Conservation (phyloP, 1,140 invertebrate genomes). For the Sminthurides bifidus region DNA sequence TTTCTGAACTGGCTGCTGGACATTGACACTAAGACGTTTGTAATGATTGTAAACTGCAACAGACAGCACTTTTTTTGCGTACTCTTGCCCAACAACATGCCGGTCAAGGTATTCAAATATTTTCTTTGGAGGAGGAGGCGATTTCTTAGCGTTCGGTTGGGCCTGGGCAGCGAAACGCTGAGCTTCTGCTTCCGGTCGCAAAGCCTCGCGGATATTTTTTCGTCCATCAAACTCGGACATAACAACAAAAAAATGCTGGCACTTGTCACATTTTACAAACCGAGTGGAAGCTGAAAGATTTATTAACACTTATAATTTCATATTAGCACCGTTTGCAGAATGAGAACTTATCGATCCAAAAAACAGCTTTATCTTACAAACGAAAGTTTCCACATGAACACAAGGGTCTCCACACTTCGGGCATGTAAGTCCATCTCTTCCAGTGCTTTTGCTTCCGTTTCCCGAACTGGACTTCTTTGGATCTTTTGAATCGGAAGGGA, state of each 20-base stretch:
- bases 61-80: slow-evolving; percentile 95
- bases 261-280: slow-evolving; percentile 96
- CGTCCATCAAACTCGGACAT: slow-evolving; percentile 70
- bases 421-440: slow-evolving; percentile 58
- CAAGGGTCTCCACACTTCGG: slow-evolving; percentile 93
- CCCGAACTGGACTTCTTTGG: slow-evolving; percentile 5
- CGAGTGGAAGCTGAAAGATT: slow-evolving; percentile 57
- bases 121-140: slow-evolving; percentile 86
- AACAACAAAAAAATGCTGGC: slow-evolving; percentile 95
- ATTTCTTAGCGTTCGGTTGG: slow-evolving; percentile 55
- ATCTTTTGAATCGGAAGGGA: slow-evolving; percentile 17
- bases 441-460: slow-evolving; percentile 34
- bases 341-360: background rate
- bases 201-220: slow-evolving; percentile 28
- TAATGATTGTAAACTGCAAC: slow-evolving; percentile 99
- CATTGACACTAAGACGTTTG: slow-evolving; percentile 91
- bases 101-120: slow-evolving; percentile 27
- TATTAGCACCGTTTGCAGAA: background rate
- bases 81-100: slow-evolving; percentile 86
- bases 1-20: slow-evolving; percentile 44
- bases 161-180: slow-evolving; percentile 8
- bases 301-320: background rate
- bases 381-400: slow-evolving; percentile 91
- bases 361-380: slow-evolving; percentile 52
- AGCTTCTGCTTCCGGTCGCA: slow-evolving; percentile 9